phyloP scores from a whole-genome alignment of 2,113 vertebrate species.

The Antennarius striatus region DNA sequence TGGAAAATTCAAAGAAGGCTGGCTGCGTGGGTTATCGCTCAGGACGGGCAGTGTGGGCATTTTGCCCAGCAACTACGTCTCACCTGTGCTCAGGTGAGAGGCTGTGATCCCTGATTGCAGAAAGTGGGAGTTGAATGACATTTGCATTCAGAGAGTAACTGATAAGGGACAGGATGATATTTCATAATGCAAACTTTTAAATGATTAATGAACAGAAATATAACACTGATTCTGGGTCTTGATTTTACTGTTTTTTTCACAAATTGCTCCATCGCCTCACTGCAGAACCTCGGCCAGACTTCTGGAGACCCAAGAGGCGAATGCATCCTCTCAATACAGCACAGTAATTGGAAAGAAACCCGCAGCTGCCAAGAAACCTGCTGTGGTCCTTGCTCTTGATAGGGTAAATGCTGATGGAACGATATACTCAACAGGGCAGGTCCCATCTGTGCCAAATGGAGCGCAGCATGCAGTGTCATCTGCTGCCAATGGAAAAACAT shows the following conservation, averaged over 20 bases:
- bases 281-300: conserved; percentile 81
- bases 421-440: conserved; percentile 61
- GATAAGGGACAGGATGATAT: too few relatives aligned
- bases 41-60: conserved; percentile 89
- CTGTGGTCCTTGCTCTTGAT: conserved; percentile 73
- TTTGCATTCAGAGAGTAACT: conserved; percentile 25
- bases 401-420: conserved; percentile 70
- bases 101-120: conserved; percentile 4
- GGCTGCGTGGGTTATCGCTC: conserved; percentile 91
- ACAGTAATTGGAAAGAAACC: conserved; percentile 66
- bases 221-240: too few relatives aligned
- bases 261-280: conserved; percentile 19
- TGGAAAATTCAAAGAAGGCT: conserved; percentile 89
- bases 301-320: conserved; percentile 73
- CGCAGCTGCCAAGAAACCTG: conserved; percentile 66
- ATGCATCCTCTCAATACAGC: conserved; percentile 50
- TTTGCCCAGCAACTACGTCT: conserved; percentile 88
- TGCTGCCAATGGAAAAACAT: conserved; percentile 39
- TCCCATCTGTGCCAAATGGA: conserved; percentile 62
- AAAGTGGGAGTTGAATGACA: conserved; percentile 31
- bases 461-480: conserved; percentile 68
- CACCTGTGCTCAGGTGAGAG: conserved; percentile 89
- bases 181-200: too few relatives aligned
- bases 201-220: too few relatives aligned
- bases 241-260: neutral